phyloP scores from a whole-genome alignment of 1,140 invertebrate species.

The Leptinotarsa texana region DNA sequence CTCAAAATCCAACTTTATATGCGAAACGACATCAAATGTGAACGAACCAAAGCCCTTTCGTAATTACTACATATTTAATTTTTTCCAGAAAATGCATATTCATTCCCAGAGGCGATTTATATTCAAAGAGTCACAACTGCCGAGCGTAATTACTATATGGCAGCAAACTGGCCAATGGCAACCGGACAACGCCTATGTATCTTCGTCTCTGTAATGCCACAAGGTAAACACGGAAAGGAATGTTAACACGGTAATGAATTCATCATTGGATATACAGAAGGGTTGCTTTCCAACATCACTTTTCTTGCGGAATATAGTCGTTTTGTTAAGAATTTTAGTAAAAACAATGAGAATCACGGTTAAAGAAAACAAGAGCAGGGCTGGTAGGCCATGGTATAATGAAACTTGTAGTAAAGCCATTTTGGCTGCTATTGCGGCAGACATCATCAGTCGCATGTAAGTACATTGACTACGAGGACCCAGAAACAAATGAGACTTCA shows the following conservation, averaged over 20 bases:
- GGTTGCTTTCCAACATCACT: not conserved
- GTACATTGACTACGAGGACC: too few relatives aligned
- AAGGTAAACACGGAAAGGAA: constrained; percentile 1
- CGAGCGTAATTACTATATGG: not conserved
- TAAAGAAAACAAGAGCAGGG: too few relatives aligned
- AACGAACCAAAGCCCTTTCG: not conserved
- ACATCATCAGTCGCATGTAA: too few relatives aligned
- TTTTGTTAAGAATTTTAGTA: too few relatives aligned
- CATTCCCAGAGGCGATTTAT: constrained; percentile 2
- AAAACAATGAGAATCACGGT: too few relatives aligned
- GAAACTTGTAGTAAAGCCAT: too few relatives aligned
- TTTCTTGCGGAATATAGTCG: too few relatives aligned
- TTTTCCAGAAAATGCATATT: constrained; percentile 1
- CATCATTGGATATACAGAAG: not conserved
- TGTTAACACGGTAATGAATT: not conserved
- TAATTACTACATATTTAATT: constrained; percentile 6
- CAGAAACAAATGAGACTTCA: too few relatives aligned
- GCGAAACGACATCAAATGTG: not conserved
- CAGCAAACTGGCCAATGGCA: not conserved
- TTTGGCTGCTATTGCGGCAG: too few relatives aligned
- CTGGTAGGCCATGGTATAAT: too few relatives aligned
- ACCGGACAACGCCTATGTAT: constrained; percentile 7
- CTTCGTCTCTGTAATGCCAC: not conserved
- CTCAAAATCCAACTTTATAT: not conserved
- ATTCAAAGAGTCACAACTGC: constrained; percentile 5